Evolutionary conservation across 2,888 invertebrate species (phyloP).

Genomic region (Bombylius major): DNA sequence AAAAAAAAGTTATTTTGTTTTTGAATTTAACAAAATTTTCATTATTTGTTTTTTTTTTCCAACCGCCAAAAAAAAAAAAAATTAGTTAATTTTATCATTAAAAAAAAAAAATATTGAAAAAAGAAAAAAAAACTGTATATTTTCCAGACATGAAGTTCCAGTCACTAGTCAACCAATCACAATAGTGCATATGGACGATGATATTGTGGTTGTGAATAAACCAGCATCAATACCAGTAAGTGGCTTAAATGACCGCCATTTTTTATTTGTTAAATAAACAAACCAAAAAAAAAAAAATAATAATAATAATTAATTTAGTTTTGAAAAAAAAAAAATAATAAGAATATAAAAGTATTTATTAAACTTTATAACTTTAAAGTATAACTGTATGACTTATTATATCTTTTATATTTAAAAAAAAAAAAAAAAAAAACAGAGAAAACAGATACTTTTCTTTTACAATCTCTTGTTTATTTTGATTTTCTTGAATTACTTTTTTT

Average conservation of each 20-base stretch:
- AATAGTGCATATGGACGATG: constrained; percentile 96
- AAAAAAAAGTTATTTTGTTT: too few relatives aligned
- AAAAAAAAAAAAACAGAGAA: too few relatives aligned
- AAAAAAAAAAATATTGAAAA: neutral
- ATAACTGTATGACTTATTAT: neutral
- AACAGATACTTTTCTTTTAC: too few relatives aligned
- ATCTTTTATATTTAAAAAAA: too few relatives aligned
- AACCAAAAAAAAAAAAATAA: too few relatives aligned
- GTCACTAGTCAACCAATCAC: constrained; percentile 93
- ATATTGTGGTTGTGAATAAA: constrained; percentile 99
- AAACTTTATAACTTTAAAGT: neutral
- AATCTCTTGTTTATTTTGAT: too few relatives aligned
- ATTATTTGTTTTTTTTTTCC: too few relatives aligned
- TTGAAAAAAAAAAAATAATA: neutral
- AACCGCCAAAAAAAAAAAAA: neutral
- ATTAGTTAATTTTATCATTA: neutral
- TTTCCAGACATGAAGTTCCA: constrained; percentile 94
- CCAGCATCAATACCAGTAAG: constrained; percentile 99
- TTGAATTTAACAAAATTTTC: too few relatives aligned
- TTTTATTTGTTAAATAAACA: neutral
- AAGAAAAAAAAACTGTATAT: constrained; percentile 3
- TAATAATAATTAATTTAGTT: constrained; percentile 3
- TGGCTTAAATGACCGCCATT: constrained; percentile 74
- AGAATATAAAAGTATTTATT: neutral
- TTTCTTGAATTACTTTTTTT: too few relatives aligned